Evolutionary conservation across 1,140 invertebrate genomes (phyloP).

Genomic region (Drosophila arawakana): DNA sequence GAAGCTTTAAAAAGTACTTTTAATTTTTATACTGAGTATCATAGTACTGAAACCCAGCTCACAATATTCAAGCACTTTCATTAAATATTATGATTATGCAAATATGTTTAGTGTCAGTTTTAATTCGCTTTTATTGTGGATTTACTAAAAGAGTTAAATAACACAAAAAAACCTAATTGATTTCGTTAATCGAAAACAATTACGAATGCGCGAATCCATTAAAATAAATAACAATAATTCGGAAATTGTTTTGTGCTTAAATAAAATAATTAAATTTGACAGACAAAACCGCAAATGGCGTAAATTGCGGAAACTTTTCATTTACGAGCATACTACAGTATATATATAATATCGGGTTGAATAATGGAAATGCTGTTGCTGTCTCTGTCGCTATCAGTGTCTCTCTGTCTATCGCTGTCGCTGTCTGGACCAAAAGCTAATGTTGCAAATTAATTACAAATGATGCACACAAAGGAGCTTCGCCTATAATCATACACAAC

Average conservation of each 20-base stretch:
- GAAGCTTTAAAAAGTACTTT: too few relatives aligned
- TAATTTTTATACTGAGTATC: not conserved
- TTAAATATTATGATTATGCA: not conserved
- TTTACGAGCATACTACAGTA: not conserved
- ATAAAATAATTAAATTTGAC: conserved; percentile 76
- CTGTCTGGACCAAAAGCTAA: conserved; percentile 48
- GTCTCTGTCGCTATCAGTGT: not conserved
- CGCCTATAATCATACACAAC: conserved; percentile 1
- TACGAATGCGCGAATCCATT: conserved; percentile 53
- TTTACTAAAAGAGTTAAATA: not conserved
- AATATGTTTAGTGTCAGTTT: conserved; percentile 36
- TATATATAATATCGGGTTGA: not conserved
- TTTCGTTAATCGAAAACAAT: conserved; percentile 69
- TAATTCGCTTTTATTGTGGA: conserved; percentile 29
- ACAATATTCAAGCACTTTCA: not conserved
- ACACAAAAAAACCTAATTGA: conserved; percentile 55
- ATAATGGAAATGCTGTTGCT: conserved; percentile 38
- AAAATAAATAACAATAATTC: conserved; percentile 63
- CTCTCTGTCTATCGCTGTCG: not conserved
- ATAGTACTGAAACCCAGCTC: too few relatives aligned
- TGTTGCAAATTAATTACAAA: conserved; percentile 80
- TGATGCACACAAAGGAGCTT: conserved; percentile 51
- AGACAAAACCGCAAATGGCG: conserved; percentile 67
- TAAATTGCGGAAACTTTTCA: conserved; percentile 55
- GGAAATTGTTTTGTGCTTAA: conserved; percentile 59